Evolutionary conservation across 2,113 vertebrate genomes (phyloP), one percentile per base, ranked within the genome.

Genomic region (Chlamydotis undulata): DNA sequence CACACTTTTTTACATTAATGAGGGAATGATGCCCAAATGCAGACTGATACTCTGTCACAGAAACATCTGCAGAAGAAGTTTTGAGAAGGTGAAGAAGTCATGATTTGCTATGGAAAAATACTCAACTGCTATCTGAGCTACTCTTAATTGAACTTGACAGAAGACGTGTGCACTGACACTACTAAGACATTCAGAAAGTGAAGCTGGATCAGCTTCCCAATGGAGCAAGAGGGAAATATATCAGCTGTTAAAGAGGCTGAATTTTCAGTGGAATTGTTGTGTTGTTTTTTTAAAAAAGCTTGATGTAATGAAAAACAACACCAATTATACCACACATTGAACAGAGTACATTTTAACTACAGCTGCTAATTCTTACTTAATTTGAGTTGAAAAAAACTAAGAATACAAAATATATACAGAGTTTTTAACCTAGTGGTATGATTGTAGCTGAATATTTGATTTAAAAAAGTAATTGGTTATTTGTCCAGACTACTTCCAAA

Each of bases 121-220:
- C 59, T 97, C 83, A 82, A 18, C 81, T 89, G 80, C 63, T 92
- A 94, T 95, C 83, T 85, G 89, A 91, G 81, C 70, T 84, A 4
- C 56, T 89, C 94, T 91, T 96, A 94, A 96, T 87, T 84, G 93
- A 83, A 94, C 63, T 87, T 94, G 95, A 96, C 95, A 94, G 92
- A 89, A 91, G 87, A 92, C 52, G 35, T 96, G 93, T 83, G 95
- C 70, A 79, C 94, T 95, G 93, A 94, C 80, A 93, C 87, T 91
- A 29, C 14, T 12, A 87, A 91, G 89, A 94, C 92, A 89, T 70
- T 94, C 83, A 89, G 89, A 87, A 94, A 95, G 77, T 79, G 78
- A 94, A 92, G 86, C 70, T 85, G 91, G 74, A 94, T 94, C 94
- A 74, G 41, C 81, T 95, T 87, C 87, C 59, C 83, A 77, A 92